Conservation (phyloP, 1,140 invertebrate species). For the Neodiprion fabricii region DNA sequence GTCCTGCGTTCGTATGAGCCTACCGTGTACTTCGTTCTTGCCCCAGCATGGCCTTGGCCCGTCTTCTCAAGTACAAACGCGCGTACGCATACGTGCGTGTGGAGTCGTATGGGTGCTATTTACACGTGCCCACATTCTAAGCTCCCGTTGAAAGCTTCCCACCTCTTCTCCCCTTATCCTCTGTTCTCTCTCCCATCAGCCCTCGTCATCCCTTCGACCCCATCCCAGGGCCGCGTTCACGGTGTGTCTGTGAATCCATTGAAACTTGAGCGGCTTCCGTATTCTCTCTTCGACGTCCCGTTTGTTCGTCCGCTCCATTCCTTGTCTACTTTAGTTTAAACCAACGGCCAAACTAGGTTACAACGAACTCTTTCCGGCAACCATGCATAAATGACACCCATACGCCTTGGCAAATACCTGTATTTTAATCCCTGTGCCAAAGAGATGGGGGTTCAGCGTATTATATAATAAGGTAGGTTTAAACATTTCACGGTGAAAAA, state of each 20-base stretch:
- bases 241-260: neutral
- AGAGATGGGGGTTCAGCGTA: no score
- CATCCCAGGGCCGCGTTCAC: conserved; percentile 3
- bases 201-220: neutral
- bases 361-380: no score
- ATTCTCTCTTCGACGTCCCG: neutral
- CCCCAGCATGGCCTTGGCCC: neutral
- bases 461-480: no score
- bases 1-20: neutral
- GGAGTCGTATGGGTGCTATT: no score
- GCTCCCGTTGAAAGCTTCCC: neutral
- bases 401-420: no score
- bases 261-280: conserved; percentile 4
- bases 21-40: neutral
- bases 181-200: neutral
- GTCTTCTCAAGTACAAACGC: neutral
- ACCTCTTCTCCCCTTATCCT: neutral
- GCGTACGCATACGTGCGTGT: neutral
- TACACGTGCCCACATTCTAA: neutral
- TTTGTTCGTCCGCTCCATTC: neutral
- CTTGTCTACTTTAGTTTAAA: neutral
- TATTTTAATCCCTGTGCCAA: no score
- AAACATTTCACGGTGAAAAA: no score
- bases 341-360: neutral
- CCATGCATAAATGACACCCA: no score